Evolutionary conservation across 1,140 invertebrate species (phyloP), one percentile per base, ranked within the genome.

Genomic region (Calosoma granatense): DNA sequence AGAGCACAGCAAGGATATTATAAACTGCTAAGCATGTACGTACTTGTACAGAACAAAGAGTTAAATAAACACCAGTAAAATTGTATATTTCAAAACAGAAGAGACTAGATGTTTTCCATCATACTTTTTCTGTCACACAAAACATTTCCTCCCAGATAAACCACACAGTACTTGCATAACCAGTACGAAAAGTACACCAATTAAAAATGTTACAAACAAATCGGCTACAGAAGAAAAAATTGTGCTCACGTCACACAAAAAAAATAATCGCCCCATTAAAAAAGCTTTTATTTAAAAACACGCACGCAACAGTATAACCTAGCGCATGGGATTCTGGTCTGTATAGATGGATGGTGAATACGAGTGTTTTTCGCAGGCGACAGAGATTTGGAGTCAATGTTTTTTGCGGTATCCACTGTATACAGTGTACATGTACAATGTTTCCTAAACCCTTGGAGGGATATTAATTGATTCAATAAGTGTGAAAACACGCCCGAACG

Each of bases 401-500:
- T 47, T 47, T 47, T 47, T 47, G 41, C 41, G 41, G 41, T 47
- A 17, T 9, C 6, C 6, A 47, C 15, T 47, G 41, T 47, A 47
- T 47, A 47, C 41, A 47, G 41, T 47, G 41, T 47, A 11, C 41
- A 47, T 47, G 41, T 47, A 47, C 41, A 47, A 47, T 47, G 15
- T 47, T 47, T 47, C 41, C 6, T 47, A 47, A 17, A 47, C 41
- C 41, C 6, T 47, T 47, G 6, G 41, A 17, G 41, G 41, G 41
- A 6, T 6, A 47, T 47, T 47, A 47, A 47, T 47, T 47, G 41
- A 47, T 47, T 47, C 41, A 47, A 47, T 47, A 47, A 47, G 41
- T 47, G 41, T 6, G 41, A 47, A 47, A 47, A 47, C 41, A 47
- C 41, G 41, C 41, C 3, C 41, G 17, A 36, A 36, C n/a, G 26